Base-by-base conservation (phyloP, 1,140 invertebrate species). In the Schlechtendalia chinensis region DNA sequence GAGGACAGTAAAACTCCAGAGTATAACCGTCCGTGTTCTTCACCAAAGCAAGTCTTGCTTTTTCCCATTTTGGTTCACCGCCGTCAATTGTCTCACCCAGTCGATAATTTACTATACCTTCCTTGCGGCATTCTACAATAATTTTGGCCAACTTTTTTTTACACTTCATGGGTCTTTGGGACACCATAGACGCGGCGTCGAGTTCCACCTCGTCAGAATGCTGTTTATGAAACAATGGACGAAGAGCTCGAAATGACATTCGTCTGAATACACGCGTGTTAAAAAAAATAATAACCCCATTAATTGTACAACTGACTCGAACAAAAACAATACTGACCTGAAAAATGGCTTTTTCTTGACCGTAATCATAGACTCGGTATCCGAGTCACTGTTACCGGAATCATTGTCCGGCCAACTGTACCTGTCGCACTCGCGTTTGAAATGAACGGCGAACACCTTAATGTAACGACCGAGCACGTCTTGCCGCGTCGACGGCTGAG, bases 1-100 rank as follows among this genome's bases (percentile, higher is more conserved):
- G 95, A 29, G 96, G 96, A 22, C 94, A 94, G 87, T 97, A 98
- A 87, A 98, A 97, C 85, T 98, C 96, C 50, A 98, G 86, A 91
- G 97, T 95, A 84, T 96, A 96, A 50, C 95, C 96, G 32, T 94
- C 94, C 59, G 93, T 5, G 94, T 95, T 87, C 96, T 96, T 54
- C 19, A 77, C 14, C 54, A 98, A 86, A 1, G 93, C 93, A 72
- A 98, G 86, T 82, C 94, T 90, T 86, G 96, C 98, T 85, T 93
- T 95, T 84, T 98, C 95, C 96, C 96, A 98, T 85, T 96, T 96
- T 0, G 81, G 74, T 65, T 96, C 93, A 65, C 94, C 93, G 6
- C 94, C 94, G 85, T 97, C 94, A 19, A 94, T 88, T 85, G 94
- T 95, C 84, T 98, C 96, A 10, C 93, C 94, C 82, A 96, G 91